Conservation (phyloP, 2,113 vertebrate genomes). For the Thamnaconus septentrionalis region DNA sequence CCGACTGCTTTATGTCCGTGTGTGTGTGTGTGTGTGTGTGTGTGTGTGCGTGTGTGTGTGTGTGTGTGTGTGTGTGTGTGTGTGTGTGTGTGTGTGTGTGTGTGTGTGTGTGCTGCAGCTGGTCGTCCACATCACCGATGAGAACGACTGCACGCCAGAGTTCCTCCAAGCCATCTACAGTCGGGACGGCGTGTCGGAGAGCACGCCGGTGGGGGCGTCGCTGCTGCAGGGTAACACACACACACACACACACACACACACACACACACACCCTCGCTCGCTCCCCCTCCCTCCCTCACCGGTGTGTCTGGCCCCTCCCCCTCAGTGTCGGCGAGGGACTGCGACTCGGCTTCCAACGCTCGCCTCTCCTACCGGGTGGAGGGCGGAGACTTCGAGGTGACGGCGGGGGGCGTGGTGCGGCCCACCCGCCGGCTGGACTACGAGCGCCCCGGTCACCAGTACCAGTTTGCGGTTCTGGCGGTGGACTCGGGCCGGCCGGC, state of each 20-base stretch:
- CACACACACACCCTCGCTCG: too few relatives aligned
- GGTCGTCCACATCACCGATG: slow-evolving; percentile 81
- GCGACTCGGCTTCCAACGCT: slow-evolving; percentile 84
- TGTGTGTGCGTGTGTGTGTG: too few relatives aligned
- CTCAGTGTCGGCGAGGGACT: slow-evolving; percentile 85
- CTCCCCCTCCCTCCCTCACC: background rate
- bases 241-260: slow-evolving; percentile 1
- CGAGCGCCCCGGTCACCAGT: slow-evolving; percentile 85
- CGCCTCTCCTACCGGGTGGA: slow-evolving; percentile 85
- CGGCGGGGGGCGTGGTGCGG: slow-evolving; percentile 79
- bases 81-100: slow-evolving; percentile 1
- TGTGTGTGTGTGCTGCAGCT: slow-evolving; percentile 68
- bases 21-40: too few relatives aligned
- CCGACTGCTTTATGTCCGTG: too few relatives aligned
- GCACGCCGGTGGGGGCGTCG: slow-evolving; percentile 78
- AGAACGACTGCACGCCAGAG: slow-evolving; percentile 90
- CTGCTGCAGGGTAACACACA: slow-evolving; percentile 82
- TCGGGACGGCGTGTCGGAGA: slow-evolving; percentile 83
- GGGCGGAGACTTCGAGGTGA: slow-evolving; percentile 84
- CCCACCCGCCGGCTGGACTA: slow-evolving; percentile 83
- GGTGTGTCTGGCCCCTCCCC: slow-evolving; percentile 4
- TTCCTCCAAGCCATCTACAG: slow-evolving; percentile 88
- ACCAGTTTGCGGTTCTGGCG: slow-evolving; percentile 87
- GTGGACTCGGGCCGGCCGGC: slow-evolving; percentile 83
- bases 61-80: too few relatives aligned